Evolutionary conservation across 1,140 invertebrate species (phyloP).

Genomic region (Bombus superbus): DNA sequence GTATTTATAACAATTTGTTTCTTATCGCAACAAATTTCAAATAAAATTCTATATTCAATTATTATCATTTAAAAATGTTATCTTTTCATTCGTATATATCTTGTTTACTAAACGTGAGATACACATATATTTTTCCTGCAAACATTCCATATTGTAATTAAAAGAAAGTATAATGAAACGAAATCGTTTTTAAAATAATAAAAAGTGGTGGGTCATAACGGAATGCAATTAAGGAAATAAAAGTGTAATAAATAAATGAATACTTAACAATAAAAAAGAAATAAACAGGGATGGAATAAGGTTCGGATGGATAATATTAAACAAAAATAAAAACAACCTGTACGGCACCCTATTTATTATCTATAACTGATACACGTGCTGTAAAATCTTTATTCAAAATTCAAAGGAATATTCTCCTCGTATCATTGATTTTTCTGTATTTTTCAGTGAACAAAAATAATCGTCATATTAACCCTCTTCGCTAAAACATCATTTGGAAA

Average conservation of each 20-base stretch:
- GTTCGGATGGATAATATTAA: constrained; percentile 23
- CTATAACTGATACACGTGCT: constrained; percentile 27
- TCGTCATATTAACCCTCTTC: too few species aligned
- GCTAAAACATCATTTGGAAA: background rate
- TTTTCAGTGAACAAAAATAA: background rate
- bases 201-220: background rate
- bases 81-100: background rate
- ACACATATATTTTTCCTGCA: background rate
- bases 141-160: background rate
- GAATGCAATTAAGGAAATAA: background rate
- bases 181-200: background rate
- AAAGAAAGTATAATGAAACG: background rate
- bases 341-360: constrained; percentile 74
- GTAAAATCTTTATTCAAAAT: constrained; percentile 18
- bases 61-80: background rate
- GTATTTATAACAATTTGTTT: background rate
- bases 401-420: background rate
- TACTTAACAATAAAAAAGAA: background rate
- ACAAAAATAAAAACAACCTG: constrained; percentile 67
- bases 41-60: background rate
- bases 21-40: background rate
- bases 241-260: background rate
- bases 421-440: background rate
- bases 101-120: too few species aligned
- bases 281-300: background rate